Base-by-base conservation (phyloP, 2,113 vertebrate species). In the Carettochelys insculpta region DNA sequence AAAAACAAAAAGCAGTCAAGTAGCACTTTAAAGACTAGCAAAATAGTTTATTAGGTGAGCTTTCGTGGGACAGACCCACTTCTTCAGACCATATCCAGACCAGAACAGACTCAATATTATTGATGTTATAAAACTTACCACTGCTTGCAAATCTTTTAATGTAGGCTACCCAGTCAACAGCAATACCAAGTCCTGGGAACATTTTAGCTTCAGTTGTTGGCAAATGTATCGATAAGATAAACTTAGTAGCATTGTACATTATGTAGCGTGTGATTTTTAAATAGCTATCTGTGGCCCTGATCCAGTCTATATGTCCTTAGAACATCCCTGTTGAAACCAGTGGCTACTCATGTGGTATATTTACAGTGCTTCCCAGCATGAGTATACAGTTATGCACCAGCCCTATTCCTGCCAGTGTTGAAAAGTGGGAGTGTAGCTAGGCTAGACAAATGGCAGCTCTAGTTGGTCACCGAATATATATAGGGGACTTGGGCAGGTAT, bases 131-230 rank as follows among this genome's bases (percentile, higher is more conserved):
- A 94, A 90, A 96, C 45, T 5, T 87, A 82, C 45, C 76, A 76
- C 61, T 84, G 81, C 91, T 88, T 89, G 94, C 95, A 94, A 91
- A 51, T 87, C 86, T 83, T 80, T 82, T 90, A 85, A 85, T 65
- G 51, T 80, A 78, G 83, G 80, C 75, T 93, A 89, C 83, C 20
- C 82, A 80, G 83, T 85, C 93, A 88, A 86, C 83, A 90, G 34
- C 12, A 78, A 80, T 78, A 14, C 20, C 43, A 87, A 87, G 80
- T 65, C 52, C 43, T 81, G 82, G 81, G 86, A n/a, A 24, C 54
- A 58, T 94, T 93, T 95, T 58, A 68, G 90, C 84, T 84, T 94
- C 77, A 25, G 77, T 80, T 77, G 85, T 95, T 87, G 86, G 51
- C 89, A 54, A 83, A 85, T 85, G 43, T 95, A 83, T 82, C 75